Conservation (phyloP, 2,113 vertebrate species). For the Etheostoma spectabile region DNA sequence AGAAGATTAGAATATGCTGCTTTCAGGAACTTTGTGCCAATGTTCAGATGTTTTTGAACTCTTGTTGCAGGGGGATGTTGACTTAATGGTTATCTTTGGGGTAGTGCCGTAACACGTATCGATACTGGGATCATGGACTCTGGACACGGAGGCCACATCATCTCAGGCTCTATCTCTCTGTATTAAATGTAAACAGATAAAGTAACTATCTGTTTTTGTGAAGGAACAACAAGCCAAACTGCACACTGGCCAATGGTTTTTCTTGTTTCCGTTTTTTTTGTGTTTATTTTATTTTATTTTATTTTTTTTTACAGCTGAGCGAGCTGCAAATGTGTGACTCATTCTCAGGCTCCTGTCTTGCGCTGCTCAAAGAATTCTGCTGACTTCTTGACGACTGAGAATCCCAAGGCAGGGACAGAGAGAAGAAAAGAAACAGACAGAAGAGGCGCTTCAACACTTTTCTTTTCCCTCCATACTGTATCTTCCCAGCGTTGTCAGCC, state of each 20-base stretch:
- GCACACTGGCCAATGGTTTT: not conserved
- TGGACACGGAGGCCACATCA: conserved; percentile 42
- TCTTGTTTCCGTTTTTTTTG: not conserved
- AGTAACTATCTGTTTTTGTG: conserved; percentile 3
- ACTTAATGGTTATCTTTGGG: not conserved
- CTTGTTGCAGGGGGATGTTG: not conserved
- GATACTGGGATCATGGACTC: conserved; percentile 18
- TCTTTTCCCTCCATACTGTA: conserved; percentile 27
- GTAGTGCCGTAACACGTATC: not conserved
- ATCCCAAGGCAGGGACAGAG: conserved; percentile 24
- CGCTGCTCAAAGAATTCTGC: not conserved
- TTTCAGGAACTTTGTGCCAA: not conserved
- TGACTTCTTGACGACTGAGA: conserved; percentile 24
- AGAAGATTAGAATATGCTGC: not conserved
- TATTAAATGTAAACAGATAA: conserved; percentile 1
- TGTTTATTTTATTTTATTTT: no score
- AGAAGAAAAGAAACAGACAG: conserved; percentile 44
- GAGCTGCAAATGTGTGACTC: conserved; percentile 1
- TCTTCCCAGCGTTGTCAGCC: conserved; percentile 25
- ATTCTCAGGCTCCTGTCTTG: not conserved
- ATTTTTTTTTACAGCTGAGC: no score
- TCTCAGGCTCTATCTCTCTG: not conserved
- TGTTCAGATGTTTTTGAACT: conserved; percentile 20
- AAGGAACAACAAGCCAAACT: not conserved
- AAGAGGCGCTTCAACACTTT: conserved; percentile 30